Conservation (phyloP, 2,888 invertebrate genomes). For the Pandemis cinnamomeana region DNA sequence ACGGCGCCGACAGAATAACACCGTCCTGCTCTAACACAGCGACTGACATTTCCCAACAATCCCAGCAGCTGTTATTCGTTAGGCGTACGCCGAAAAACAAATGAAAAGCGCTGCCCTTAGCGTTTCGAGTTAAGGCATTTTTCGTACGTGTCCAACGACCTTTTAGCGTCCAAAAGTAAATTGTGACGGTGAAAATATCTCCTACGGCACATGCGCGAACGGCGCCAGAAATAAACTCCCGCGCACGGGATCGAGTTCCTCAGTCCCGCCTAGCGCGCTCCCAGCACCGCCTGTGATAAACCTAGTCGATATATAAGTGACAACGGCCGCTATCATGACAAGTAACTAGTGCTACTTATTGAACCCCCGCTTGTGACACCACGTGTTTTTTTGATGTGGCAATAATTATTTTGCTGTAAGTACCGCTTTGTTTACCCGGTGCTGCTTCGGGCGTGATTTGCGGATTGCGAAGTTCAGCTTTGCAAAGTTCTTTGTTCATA, state of each 20-base stretch:
- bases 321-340: constrained; percentile 69
- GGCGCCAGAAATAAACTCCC: constrained; percentile 72
- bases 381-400: constrained; percentile 65
- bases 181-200: constrained; percentile 72
- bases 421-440: constrained; percentile 61
- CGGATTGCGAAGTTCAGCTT: neutral
- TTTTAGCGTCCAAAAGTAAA: constrained; percentile 78
- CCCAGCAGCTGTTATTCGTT: neutral
- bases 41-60: too few relatives aligned
- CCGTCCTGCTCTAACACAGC: constrained; percentile 1
- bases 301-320: constrained; percentile 67
- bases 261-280: constrained; percentile 70
- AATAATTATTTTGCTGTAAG: constrained; percentile 69
- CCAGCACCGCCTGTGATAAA: constrained; percentile 72
- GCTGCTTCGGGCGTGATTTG: constrained; percentile 9
- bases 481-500: constrained; percentile 6
- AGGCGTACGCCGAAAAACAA: constrained; percentile 16
- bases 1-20: neutral
- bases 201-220: constrained; percentile 63
- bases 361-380: constrained; percentile 65
- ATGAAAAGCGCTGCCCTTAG: neutral
- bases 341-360: constrained; percentile 61
- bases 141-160: constrained; percentile 78
- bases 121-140: constrained; percentile 29
- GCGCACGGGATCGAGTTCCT: constrained; percentile 75